Evolutionary conservation across 2,113 vertebrate species (phyloP).

Genomic region (Brienomyrus longianalis): DNA sequence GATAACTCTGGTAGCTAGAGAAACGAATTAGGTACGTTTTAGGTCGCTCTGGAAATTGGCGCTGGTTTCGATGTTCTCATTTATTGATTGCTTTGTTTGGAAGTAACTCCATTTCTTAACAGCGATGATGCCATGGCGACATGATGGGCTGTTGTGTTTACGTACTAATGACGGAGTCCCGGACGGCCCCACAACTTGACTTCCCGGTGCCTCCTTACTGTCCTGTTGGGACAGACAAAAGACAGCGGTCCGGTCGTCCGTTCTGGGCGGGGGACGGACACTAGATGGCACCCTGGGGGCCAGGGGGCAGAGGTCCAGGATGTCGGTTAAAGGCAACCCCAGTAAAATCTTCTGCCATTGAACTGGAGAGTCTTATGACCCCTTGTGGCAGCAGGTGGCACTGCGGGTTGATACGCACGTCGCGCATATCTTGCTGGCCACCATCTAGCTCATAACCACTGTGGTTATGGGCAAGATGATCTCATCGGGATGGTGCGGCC

Average conservation of each 20-base stretch:
- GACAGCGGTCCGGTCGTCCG: constrained; percentile 49
- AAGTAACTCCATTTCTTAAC: constrained; percentile 30
- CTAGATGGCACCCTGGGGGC: neutral
- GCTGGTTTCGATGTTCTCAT: constrained; percentile 14
- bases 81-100: constrained; percentile 5
- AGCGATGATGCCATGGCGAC: constrained; percentile 38
- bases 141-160: constrained; percentile 46
- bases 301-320: constrained; percentile 36
- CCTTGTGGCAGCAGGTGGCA: constrained; percentile 6
- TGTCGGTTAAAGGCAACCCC: neutral
- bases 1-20: neutral
- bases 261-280: neutral
- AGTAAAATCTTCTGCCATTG: neutral
- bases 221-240: constrained; percentile 69
- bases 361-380: neutral
- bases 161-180: constrained; percentile 66
- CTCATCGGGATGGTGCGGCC: neutral
- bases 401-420: neutral
- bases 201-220: constrained; percentile 60
- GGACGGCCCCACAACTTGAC: constrained; percentile 50
- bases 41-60: constrained; percentile 33
- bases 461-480: neutral
- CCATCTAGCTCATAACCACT: neutral
- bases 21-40: constrained; percentile 31
- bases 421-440: neutral